Evolutionary conservation across 2,888 invertebrate species (phyloP), one percentile per base, ranked within the genome.

Genomic region (Brachypalpus laphriformis): DNA sequence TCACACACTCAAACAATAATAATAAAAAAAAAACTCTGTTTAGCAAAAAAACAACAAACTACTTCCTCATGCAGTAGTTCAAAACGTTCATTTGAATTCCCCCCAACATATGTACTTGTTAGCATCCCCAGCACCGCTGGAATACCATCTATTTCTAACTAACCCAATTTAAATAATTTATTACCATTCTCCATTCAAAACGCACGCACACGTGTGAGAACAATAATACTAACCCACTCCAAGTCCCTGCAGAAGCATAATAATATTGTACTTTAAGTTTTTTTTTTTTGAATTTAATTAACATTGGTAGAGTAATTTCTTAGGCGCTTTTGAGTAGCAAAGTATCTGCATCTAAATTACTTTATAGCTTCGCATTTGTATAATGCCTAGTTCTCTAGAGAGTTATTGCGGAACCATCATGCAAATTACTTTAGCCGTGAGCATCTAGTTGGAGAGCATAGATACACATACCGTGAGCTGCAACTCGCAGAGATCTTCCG

Each of bases 101-200:
- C 5, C 40, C 25, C n/a, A 18, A 25, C 18, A 40, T 31, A 25
- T 2, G 1, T 9, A 34, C 9, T 34, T 34, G 34, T 34, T 34
- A 34, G 5, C 9, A 3, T 28, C 28, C 28, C 25, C 51, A 37
- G 14, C 57, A 47, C n/a, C 34, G 8, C 22, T 5, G 11, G 49
- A 9, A 47, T 57, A 54, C 49, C 66, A 59, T 34, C 61, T 45
- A 18, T 28, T 42, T 54, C 9, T 56, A 68, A 57, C 37, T 70
- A 76, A 65, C 59, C 77, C 82, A 82, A 76, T 82, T 82, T 77
- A 77, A 82, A 82, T 77, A 82, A 77, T 77, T 77, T 77, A 82
- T 77, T 66, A 65, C 57, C 71, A 45, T 51, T 66, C 80, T 51
- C 74, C 66, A 61, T 47, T 59, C 54, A 74, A 68, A 68, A 81